phyloP scores from a whole-genome alignment of 1,140 invertebrate species.

The Nylanderia fulva region DNA sequence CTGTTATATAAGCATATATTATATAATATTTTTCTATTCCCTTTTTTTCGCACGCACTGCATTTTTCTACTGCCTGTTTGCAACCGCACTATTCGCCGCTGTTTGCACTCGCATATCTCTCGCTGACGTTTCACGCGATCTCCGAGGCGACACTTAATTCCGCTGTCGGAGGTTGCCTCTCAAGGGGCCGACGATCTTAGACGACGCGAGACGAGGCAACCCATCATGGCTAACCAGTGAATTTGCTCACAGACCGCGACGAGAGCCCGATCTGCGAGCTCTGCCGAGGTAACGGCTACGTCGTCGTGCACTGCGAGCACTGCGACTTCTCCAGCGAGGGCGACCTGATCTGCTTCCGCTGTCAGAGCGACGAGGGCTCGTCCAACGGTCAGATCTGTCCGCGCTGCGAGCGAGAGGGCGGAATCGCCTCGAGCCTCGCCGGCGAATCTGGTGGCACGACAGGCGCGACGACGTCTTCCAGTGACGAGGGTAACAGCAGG shows the following conservation, averaged over 20 bases:
- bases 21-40: not conserved
- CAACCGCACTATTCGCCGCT: not conserved
- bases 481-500: constrained; percentile 62
- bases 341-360: constrained; percentile 82
- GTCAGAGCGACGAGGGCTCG: constrained; percentile 77
- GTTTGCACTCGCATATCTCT: constrained; percentile 10
- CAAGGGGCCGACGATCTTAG: constrained; percentile 18
- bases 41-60: not conserved
- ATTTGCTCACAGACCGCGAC: constrained; percentile 64
- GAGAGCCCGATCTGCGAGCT: constrained; percentile 75
- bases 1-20: not conserved
- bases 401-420: constrained; percentile 70
- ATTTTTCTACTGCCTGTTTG: not conserved
- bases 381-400: constrained; percentile 75
- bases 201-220: constrained; percentile 39
- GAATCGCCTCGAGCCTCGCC: constrained; percentile 12
- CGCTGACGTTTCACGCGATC: constrained; percentile 29
- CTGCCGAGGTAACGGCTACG: constrained; percentile 65
- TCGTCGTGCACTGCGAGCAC: constrained; percentile 73
- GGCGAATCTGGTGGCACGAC: constrained; percentile 23
- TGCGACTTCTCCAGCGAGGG: constrained; percentile 78
- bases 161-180: constrained; percentile 7
- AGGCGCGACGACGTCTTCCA: constrained; percentile 66
- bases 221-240: not conserved
- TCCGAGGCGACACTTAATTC: not conserved